These are phyloP conservation scores for Eledona agricola DNA, from an alignment of 2,888 invertebrate genomes.

Conservation along the genomic window DNA sequence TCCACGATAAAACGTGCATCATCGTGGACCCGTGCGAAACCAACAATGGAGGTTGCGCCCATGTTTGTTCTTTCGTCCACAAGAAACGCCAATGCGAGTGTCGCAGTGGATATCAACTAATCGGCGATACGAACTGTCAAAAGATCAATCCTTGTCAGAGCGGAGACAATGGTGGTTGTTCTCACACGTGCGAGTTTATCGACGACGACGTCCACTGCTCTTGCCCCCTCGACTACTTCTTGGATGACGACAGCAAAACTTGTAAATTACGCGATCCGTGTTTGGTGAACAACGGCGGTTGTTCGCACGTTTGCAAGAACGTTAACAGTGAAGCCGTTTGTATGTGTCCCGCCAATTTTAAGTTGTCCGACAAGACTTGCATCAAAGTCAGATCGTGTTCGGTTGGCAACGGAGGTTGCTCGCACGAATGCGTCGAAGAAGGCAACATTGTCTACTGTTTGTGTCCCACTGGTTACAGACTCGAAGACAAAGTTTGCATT, in stretches of 20 bases:
- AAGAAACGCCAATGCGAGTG: conserved; percentile 67
- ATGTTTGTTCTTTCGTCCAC: conserved; percentile 62
- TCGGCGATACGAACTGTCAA: conserved; percentile 54
- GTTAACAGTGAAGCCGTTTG: conserved; percentile 63
- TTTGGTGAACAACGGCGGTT: conserved; percentile 45
- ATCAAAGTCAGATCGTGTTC: conserved; percentile 50
- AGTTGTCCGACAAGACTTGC: conserved; percentile 57
- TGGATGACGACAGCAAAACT: conserved; percentile 42
- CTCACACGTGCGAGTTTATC: conserved; percentile 60
- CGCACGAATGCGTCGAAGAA: conserved; percentile 43
- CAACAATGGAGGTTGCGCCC: conserved; percentile 69
- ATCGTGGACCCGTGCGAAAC: conserved; percentile 51
- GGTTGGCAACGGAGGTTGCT: conserved; percentile 49
- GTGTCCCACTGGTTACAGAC: conserved; percentile 60
- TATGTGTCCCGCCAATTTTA: conserved; percentile 63
- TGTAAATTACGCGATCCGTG: conserved; percentile 60
- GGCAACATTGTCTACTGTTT: conserved; percentile 53
- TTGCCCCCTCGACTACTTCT: conserved; percentile 61
- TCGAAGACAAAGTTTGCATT: conserved; percentile 57
- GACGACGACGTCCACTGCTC: conserved; percentile 62
- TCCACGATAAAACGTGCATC: conserved; percentile 51
- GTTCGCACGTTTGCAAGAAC: conserved; percentile 52
- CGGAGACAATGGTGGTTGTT: conserved; percentile 66
- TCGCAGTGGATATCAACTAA: conserved; percentile 61
- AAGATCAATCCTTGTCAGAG: conserved; percentile 49